Conservation (phyloP, 1,140 invertebrate genomes). For the Leptinotarsa defecta region DNA sequence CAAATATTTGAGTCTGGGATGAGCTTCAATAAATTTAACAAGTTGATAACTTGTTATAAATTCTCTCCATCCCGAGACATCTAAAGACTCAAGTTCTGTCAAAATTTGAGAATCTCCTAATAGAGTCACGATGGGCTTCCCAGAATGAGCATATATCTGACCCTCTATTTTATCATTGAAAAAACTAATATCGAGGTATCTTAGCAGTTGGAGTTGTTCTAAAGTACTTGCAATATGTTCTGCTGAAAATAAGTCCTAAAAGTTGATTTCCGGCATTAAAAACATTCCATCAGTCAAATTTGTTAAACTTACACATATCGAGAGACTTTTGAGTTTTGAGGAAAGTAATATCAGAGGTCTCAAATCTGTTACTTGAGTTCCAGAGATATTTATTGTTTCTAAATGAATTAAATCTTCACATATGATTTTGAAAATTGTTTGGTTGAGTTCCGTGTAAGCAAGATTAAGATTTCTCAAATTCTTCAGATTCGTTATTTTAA, state of each 20-base stretch:
- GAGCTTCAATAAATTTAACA: slow-evolving; percentile 42
- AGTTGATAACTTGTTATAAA: slow-evolving; percentile 39
- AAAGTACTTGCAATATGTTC: slow-evolving; percentile 63
- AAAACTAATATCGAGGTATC: slow-evolving; percentile 54
- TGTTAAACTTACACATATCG: slow-evolving; percentile 40
- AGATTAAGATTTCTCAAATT: slow-evolving; percentile 72
- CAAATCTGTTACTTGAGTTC: slow-evolving; percentile 71
- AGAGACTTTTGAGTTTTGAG: slow-evolving; percentile 37
- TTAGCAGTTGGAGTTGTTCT: slow-evolving; percentile 64
- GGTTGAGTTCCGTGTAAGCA: slow-evolving; percentile 74
- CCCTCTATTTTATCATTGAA: slow-evolving; percentile 54
- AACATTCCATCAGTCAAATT: slow-evolving; percentile 7
- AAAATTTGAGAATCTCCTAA: slow-evolving; percentile 61
- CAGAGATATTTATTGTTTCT: slow-evolving; percentile 73
- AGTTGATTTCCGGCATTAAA: background rate
- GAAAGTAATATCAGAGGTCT: slow-evolving; percentile 54
- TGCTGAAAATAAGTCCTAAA: slow-evolving; percentile 39
- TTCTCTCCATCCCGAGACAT: slow-evolving; percentile 70
- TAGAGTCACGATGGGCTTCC: slow-evolving; percentile 53
- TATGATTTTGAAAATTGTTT: slow-evolving; percentile 70
- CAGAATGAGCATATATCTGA: slow-evolving; percentile 56
- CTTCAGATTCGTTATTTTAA: slow-evolving; percentile 63
- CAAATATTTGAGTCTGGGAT: slow-evolving; percentile 47
- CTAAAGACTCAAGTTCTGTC: slow-evolving; percentile 67
- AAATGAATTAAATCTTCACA: slow-evolving; percentile 71